These are phyloP conservation scores for Pocota personata DNA, from an alignment of 2,888 invertebrate genomes.

Conservation along the genomic window DNA sequence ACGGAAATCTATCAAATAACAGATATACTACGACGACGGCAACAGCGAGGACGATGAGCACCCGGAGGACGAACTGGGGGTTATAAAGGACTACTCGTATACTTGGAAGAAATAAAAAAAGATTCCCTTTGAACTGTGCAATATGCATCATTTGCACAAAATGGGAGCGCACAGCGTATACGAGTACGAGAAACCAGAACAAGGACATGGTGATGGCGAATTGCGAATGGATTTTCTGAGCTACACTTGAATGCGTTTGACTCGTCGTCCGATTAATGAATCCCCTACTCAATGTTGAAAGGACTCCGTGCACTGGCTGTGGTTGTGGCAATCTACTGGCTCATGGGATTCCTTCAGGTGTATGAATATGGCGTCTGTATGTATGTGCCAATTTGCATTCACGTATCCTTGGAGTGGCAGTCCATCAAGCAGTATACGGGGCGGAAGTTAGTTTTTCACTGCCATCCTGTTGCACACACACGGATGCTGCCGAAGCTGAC, in stretches of 20 bases:
- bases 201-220: constrained; percentile 59
- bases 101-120: constrained; percentile 44
- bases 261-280: constrained; percentile 71
- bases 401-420: constrained; percentile 71
- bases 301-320: constrained; percentile 32
- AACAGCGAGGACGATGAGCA: constrained; percentile 15
- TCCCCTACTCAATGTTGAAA: constrained; percentile 54
- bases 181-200: constrained; percentile 55
- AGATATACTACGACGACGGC: constrained; percentile 33
- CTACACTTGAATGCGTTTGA: constrained; percentile 67
- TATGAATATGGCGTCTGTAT: neutral
- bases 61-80: constrained; percentile 10
- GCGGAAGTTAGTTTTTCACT: constrained; percentile 63
- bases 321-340: constrained; percentile 37
- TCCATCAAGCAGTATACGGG: constrained; percentile 60
- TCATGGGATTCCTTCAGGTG: constrained; percentile 57
- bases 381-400: constrained; percentile 68
- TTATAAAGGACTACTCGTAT: constrained; percentile 37
- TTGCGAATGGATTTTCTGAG: constrained; percentile 64
- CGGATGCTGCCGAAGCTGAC: neutral
- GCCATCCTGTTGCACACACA: constrained; percentile 57
- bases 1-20: constrained; percentile 70
- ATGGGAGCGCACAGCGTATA: constrained; percentile 45
- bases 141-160: constrained; percentile 71
- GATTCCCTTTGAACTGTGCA: constrained; percentile 48